A percentile compares a stretch with the other conserved stretches of the same genome.
Evolutionary conservation across 2,888 invertebrate species (phyloP).

Genomic region (Cataglyphis rosenhaueri): DNA sequence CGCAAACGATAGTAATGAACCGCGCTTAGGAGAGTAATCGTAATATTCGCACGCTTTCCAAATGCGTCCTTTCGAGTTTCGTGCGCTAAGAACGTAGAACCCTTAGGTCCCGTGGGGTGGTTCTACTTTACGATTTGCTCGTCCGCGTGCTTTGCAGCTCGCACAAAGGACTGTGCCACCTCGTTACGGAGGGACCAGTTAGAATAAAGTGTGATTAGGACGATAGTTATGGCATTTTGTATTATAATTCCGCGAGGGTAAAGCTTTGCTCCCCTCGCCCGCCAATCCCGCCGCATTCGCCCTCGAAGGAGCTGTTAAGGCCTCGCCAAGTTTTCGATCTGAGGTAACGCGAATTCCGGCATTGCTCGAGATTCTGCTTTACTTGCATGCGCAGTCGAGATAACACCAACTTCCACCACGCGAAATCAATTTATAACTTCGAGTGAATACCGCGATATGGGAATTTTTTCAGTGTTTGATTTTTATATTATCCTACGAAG

Average conservation of each 20-base stretch:
- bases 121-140: constrained; percentile 81
- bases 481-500: neutral
- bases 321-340: constrained; percentile 78
- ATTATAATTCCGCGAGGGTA: constrained; percentile 82
- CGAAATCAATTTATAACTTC: constrained; percentile 38
- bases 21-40: constrained; percentile 77
- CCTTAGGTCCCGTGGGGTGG: constrained; percentile 80
- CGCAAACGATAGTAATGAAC: constrained; percentile 75
- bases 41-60: constrained; percentile 75
- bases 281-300: constrained; percentile 58
- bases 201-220: constrained; percentile 85
- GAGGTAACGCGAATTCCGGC: constrained; percentile 51
- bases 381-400: constrained; percentile 47
- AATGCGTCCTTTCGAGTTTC: constrained; percentile 77
- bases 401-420: constrained; percentile 21
- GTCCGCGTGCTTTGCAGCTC: constrained; percentile 79
- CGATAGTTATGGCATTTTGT: constrained; percentile 84
- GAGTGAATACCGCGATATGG: constrained; percentile 59
- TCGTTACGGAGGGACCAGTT: constrained; percentile 82
- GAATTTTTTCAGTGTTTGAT: constrained; percentile 2
- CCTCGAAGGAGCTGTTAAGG: constrained; percentile 80
- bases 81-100: constrained; percentile 77
- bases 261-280: constrained; percentile 57
- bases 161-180: constrained; percentile 79
- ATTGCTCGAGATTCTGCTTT: constrained; percentile 46